phyloP scores from a whole-genome alignment of 1,140 invertebrate genomes.

The Octopus sinensis region DNA sequence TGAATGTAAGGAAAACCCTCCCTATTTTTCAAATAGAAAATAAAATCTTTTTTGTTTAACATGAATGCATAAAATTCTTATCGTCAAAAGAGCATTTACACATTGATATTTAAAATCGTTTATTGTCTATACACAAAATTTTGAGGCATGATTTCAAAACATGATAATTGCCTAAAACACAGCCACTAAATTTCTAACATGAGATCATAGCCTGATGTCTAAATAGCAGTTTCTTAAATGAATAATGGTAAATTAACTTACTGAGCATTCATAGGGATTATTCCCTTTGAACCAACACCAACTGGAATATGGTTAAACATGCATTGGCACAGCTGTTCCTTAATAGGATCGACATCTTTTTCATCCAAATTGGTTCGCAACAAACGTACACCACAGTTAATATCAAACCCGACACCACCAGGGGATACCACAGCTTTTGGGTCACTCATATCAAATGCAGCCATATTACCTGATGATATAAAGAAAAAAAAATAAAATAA shows the following conservation, averaged over 20 bases:
- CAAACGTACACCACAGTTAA: slow-evolving; percentile 95
- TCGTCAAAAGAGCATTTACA: too few species aligned
- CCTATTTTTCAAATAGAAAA: too few species aligned
- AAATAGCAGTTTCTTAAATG: too few species aligned
- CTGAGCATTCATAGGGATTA: slow-evolving; percentile 95
- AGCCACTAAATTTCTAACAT: too few species aligned
- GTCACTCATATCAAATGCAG: slow-evolving; percentile 95
- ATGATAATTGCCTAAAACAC: too few species aligned
- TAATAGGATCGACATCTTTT: slow-evolving; percentile 90
- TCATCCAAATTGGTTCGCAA: slow-evolving; percentile 92
- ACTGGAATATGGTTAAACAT: slow-evolving; percentile 99
- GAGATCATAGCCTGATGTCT: too few species aligned
- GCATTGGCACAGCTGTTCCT: slow-evolving; percentile 96
- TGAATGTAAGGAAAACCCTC: too few species aligned
- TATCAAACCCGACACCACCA: slow-evolving; percentile 98
- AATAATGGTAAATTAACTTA: slow-evolving; percentile 28
- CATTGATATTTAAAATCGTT: too few species aligned
- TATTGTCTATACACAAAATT: too few species aligned
- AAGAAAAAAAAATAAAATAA: slow-evolving; percentile 23
- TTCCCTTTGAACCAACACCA: slow-evolving; percentile 95
- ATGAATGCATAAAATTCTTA: too few species aligned
- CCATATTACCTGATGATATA: slow-evolving; percentile 85
- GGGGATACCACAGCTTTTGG: slow-evolving; percentile 93
- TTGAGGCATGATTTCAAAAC: too few species aligned
- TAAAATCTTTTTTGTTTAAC: too few species aligned